A percentile compares a stretch with the other conserved stretches of the same genome.
phyloP scores from a whole-genome alignment of 1,140 invertebrate genomes.

The Papilio dardanus region DNA sequence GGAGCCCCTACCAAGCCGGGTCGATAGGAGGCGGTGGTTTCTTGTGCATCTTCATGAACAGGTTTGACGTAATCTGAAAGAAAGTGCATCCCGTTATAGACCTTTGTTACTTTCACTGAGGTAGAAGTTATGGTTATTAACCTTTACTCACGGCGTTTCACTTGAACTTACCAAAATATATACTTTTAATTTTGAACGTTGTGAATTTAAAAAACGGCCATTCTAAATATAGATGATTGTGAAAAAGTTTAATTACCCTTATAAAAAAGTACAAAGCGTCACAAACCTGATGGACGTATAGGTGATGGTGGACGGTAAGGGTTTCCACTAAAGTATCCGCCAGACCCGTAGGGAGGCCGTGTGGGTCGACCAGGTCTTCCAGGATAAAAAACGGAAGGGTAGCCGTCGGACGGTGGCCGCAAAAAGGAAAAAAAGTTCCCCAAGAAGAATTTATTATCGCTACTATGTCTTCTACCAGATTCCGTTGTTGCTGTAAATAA shows the following conservation, averaged over 20 bases:
- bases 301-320: slow-evolving; percentile 56
- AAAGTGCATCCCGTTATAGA: slow-evolving; percentile 15
- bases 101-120: not conserved
- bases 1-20: slow-evolving; percentile 62
- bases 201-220: not conserved
- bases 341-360: slow-evolving; percentile 58
- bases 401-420: slow-evolving; percentile 24
- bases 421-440: slow-evolving; percentile 40
- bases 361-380: slow-evolving; percentile 40
- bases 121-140: not conserved
- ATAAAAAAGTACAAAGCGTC: slow-evolving; percentile 30
- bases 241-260: not conserved
- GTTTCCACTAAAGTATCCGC: slow-evolving; percentile 63
- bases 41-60: slow-evolving; percentile 56
- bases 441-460: slow-evolving; percentile 49
- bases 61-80: slow-evolving; percentile 69
- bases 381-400: slow-evolving; percentile 34
- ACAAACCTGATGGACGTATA: slow-evolving; percentile 60
- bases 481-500: slow-evolving; percentile 48
- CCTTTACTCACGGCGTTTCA: not conserved
- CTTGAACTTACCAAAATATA: not conserved
- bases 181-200: not conserved
- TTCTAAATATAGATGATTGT: not conserved
- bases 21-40: slow-evolving; percentile 52
- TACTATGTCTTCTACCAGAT: slow-evolving; percentile 47